Evolutionary conservation across 2,888 invertebrate genomes (phyloP).

Genomic region (Drosophila pseudotalamancana): DNA sequence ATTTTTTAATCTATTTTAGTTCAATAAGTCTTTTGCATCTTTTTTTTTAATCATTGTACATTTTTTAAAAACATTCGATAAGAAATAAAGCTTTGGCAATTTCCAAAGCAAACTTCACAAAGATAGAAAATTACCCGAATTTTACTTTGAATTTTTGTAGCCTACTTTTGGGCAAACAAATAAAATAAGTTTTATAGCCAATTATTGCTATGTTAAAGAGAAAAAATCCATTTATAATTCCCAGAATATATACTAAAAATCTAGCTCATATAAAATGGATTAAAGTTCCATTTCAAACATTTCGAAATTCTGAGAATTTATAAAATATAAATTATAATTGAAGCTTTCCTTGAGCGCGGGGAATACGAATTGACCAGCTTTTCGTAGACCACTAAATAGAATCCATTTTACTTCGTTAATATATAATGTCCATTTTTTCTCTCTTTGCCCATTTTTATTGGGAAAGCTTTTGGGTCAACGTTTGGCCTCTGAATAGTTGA

Average conservation of each 20-base stretch:
- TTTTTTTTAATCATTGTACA: too few relatives aligned
- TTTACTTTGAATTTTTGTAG: not conserved
- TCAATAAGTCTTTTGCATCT: too few relatives aligned
- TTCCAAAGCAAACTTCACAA: not conserved
- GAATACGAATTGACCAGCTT: not conserved
- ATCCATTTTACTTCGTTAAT: not conserved
- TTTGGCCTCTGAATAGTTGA: conserved; percentile 58
- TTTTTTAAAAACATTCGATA: too few relatives aligned
- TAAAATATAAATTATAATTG: conserved; percentile 5
- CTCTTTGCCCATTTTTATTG: not conserved
- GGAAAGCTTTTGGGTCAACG: conserved; percentile 32
- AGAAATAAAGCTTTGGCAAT: too few relatives aligned
- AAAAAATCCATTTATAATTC: not conserved
- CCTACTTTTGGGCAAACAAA: not conserved
- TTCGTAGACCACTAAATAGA: not conserved
- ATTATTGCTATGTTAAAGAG: not conserved
- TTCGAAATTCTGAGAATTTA: not conserved
- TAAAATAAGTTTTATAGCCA: not conserved
- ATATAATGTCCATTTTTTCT: not conserved
- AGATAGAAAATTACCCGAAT: too few relatives aligned
- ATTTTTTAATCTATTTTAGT: too few relatives aligned
- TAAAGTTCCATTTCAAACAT: not conserved
- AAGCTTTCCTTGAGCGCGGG: not conserved
- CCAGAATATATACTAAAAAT: not conserved
- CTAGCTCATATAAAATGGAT: not conserved